A percentile compares a stretch with the other conserved stretches of the same genome.
Conservation (phyloP, 92 coral and sea anemone genomes). For the Paramuricea clavata region DNA sequence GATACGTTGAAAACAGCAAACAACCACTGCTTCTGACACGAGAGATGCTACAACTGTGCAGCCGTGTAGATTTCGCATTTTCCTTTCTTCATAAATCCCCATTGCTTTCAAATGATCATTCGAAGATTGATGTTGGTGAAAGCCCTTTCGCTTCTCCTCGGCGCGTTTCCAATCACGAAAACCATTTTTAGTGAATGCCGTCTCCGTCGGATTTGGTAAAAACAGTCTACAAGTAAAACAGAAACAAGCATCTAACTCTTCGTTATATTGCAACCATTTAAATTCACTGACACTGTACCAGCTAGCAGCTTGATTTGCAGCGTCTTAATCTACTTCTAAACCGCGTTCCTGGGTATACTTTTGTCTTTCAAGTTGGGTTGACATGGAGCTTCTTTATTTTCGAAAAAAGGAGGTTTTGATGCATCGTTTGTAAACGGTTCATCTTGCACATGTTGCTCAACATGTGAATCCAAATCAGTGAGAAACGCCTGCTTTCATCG, state of each 20-base stretch:
- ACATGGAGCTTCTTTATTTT: slow-evolving; percentile 3
- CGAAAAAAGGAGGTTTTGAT: not conserved
- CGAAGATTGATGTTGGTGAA: slow-evolving; percentile 28
- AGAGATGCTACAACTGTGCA: slow-evolving; percentile 25
- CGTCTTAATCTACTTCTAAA: slow-evolving; percentile 18
- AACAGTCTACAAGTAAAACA: slow-evolving; percentile 36
- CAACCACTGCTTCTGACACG: slow-evolving; percentile 23
- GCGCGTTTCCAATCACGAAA: slow-evolving; percentile 36
- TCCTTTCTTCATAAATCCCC: slow-evolving; percentile 3
- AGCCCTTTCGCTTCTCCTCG: slow-evolving; percentile 35
- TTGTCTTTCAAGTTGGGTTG: slow-evolving; percentile 17
- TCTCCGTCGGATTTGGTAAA: slow-evolving; percentile 22
- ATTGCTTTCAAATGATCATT: slow-evolving; percentile 37
- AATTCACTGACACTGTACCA: too few relatives aligned
- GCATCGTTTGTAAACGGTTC: slow-evolving; percentile 2
- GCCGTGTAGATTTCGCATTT: slow-evolving; percentile 22
- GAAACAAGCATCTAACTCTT: slow-evolving; percentile 34
- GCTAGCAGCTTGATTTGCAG: not conserved
- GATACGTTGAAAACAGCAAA: too few relatives aligned
- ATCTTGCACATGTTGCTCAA: not conserved
- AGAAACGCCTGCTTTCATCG: slow-evolving; percentile 20
- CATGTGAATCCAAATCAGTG: not conserved
- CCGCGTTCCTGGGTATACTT: slow-evolving; percentile 20
- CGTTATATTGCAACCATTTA: slow-evolving; percentile 24
- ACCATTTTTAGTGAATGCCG: slow-evolving; percentile 27